Base-by-base conservation (phyloP, 2,888 invertebrate genomes). In the Stenodera caucasica region DNA sequence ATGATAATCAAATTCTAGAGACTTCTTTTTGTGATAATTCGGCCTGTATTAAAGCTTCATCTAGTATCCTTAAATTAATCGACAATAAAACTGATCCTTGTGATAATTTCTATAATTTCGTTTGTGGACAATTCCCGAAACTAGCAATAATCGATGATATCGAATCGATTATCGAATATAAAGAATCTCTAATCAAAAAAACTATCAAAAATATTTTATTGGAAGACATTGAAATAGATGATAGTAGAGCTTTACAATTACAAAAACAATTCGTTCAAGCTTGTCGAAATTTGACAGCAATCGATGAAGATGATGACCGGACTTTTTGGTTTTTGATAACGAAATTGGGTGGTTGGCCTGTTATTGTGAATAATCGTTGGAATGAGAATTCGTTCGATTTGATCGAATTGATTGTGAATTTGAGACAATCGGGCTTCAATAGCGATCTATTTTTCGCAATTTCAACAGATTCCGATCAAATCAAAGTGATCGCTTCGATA, bases 31-130 rank as follows among this genome's bases (percentile, higher is more conserved):
- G 69, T 52, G 37, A 85, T 61, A 82, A 85, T 0, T 81, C 88
- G 11, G 91, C 88, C 70, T 93, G 93, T 80, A 83, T 92, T 54
- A 86, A 88, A 73, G 86, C 90, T 88, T 90, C 90, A 0, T 85
- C 88, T 0, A 84, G 84, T 64, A 80, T 90, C 14, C 78, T 90
- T 30, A 79, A 82, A 58, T 87, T 86, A 72, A 86, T 90, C 84
- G 87, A 90, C 67, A 77, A 81, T 0, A 75, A 78, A 0, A 85
- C 87, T n/a, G 86, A 90, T 65, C 90, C 90, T 0, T 91, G 90
- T 72, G 88, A 90, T 66, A 88, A 91, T 73, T 91, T 91, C 78
- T 90, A 90, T 76, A 82, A 86, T 67, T 90, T 88, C 73, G 84
- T 89, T 0, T 91, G 90, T 70, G 90, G 90, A 2, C 84, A 84